Base-by-base conservation (phyloP, 2,888 invertebrate genomes). In the Torymus auratus region DNA sequence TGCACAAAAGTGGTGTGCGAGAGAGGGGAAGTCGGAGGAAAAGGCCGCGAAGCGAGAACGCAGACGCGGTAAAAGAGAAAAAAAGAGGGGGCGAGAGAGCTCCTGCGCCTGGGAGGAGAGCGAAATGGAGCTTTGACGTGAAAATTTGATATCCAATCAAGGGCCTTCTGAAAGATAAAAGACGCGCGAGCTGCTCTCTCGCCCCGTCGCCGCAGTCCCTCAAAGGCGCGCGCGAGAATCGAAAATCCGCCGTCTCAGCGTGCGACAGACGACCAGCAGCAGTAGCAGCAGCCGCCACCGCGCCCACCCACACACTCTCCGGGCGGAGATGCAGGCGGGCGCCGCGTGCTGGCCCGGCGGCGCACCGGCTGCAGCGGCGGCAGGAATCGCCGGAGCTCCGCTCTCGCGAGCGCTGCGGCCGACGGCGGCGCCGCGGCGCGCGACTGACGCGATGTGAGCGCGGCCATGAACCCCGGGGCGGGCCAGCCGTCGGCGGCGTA, bases 391-490 rank as follows among this genome's bases (percentile, higher is more conserved):
- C 20, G 20, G 20, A 28, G 2, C 28, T 2, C 3, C 3, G 28
- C 28, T 5, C 28, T 7, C 28, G 28, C 28, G 28, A 28, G 5
- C 7, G 28, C 28, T 28, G 65, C 17, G 1, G 74, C 64, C 20
- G 61, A n/a, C 4, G 28, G 28, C 28, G n/a, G 2, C 20, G 52
- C 62, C 53, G 17, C 17, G 15, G 23, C 53, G 20, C 61, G n/a
- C 20, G 14, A 15, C 2, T 53, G 17, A 87, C 87, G 89, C 87
- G 85, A 90, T 90, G 90, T 90, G 89, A 90, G 86, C 86, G 83
- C 86, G 88, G 89, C 87, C 89, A 90, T 90, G 90, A 89, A 89
- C 88, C 87, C 88, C 88, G 88, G 89, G 87, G 88, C 90, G 88
- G 89, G 89, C 83, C 90, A 50, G 20, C 5, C 65, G 11, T 28